Conservation (phyloP, 2,888 invertebrate genomes). For the Hirtodrosophila alboralis region DNA sequence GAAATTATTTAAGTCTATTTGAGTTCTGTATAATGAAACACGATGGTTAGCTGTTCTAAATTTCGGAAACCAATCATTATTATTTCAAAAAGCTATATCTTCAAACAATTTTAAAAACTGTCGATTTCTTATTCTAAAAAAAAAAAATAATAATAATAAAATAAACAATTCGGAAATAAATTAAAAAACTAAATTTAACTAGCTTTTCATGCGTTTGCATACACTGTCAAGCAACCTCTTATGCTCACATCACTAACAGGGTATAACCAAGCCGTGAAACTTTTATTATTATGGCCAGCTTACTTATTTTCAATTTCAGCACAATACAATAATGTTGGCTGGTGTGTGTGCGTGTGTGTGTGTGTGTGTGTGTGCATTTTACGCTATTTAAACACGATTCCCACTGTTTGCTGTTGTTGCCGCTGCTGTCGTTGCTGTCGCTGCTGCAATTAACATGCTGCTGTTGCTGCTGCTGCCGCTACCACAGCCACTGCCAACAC, state of each 20-base stretch:
- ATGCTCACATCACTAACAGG: not conserved
- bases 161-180: too few species aligned
- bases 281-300: constrained; percentile 8
- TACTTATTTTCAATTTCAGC: constrained; percentile 58
- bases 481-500: constrained; percentile 41
- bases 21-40: too few species aligned
- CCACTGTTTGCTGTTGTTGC: constrained; percentile 63
- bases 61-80: too few species aligned
- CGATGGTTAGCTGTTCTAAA: too few species aligned
- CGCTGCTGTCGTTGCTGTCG: constrained; percentile 32
- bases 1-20: too few species aligned
- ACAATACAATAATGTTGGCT: constrained; percentile 41
- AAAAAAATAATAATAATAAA: too few species aligned
- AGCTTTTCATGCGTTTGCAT: too few species aligned
- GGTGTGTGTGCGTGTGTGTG: constrained; percentile 7
- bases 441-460: constrained; percentile 59
- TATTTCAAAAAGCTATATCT: too few species aligned
- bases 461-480: constrained; percentile 17
- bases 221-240: not conserved
- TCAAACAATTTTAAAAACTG: too few species aligned
- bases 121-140: too few species aligned
- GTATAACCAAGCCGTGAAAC: constrained; percentile 9
- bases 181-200: too few species aligned
- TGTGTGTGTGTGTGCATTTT: constrained; percentile 36
- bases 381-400: constrained; percentile 70